Conservation (phyloP, 2,888 invertebrate species). For the Carcina quercana region DNA sequence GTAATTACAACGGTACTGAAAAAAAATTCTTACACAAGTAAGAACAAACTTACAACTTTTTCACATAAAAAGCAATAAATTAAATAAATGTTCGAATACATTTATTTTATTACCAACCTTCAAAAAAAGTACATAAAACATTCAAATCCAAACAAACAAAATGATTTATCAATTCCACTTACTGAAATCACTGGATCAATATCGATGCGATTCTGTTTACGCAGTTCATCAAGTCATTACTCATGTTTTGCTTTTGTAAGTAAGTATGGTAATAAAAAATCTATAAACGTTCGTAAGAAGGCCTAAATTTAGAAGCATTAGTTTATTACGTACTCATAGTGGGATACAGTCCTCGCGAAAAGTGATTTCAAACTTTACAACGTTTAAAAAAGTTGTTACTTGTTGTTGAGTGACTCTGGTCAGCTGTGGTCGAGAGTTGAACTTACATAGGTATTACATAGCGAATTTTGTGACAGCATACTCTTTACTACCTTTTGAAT, state of each 20-base stretch:
- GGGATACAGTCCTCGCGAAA: slow-evolving; percentile 28
- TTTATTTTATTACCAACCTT: slow-evolving; percentile 6
- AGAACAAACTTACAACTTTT: no score
- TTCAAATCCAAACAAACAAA: slow-evolving; percentile 13
- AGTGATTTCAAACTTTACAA: slow-evolving; percentile 23
- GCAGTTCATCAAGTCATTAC: slow-evolving; percentile 44
- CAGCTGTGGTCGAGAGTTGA: no score
- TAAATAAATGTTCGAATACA: slow-evolving; percentile 4
- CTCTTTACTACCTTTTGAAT: no score
- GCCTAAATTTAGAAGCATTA: slow-evolving; percentile 63
- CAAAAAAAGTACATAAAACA: slow-evolving; percentile 1
- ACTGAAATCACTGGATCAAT: slow-evolving; percentile 25
- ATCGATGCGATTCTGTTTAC: slow-evolving; percentile 20
- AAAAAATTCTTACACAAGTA: no score
- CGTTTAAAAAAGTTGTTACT: no score
- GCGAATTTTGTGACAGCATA: no score
- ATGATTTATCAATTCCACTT: slow-evolving; percentile 32
- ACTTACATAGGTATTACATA: no score
- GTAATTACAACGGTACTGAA: no score
- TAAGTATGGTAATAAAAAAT: slow-evolving; percentile 65
- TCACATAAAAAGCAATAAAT: neutral
- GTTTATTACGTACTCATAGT: slow-evolving; percentile 53
- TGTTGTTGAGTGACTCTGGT: no score
- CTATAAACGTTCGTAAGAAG: slow-evolving; percentile 48
- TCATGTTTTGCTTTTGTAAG: slow-evolving; percentile 25